Base-by-base conservation (phyloP, 2,888 invertebrate species). In the Drosophila barbarae region DNA sequence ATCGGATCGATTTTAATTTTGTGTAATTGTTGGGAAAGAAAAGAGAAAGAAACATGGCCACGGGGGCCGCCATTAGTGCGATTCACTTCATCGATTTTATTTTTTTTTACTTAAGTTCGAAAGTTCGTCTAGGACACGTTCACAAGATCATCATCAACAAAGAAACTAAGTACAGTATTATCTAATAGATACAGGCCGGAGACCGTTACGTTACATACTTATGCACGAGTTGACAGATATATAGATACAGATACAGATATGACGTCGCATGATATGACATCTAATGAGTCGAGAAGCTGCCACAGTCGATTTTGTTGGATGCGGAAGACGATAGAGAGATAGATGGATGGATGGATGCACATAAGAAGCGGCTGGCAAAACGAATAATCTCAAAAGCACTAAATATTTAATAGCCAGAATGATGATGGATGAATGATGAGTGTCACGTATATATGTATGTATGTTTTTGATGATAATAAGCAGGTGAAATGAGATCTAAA, bases 21-120 rank as follows among this genome's bases (percentile, higher is more conserved):
- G 41, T 41, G 23, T 41, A n/a, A 21, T 64, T 46, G 15, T 60
- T 47, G 73, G 70, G 72, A 84, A 72, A 76, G 67, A 83, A 81
- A 60, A 83, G 53, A 78, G 59, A 74, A 54, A 72, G 64, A 72
- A 53, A 72, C 55, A 80, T 61, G 77, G 60, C 68, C 67, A 68
- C 67, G 15, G 42, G 69, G 55, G 63, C 74, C 80, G 83, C 83
- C 83, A 81, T 84, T 81, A 80, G 84, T 80, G 84, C 82, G 72
- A 69, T 66, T 74, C 76, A 55, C 76, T 69, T 63, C 60, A 61
- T 63, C 59, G 38, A 41, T 57, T 35, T 42, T 12, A 26, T 12
- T 46, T 51, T 13, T 18, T 18, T 46, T 53, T 39, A 35, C 41
- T 52, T 52, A 61, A 61, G 34, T 36, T 36, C 15, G 36, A 36